Evolutionary conservation across 2,888 invertebrate genomes (phyloP).

Genomic region (Petrophora chlorosata): DNA sequence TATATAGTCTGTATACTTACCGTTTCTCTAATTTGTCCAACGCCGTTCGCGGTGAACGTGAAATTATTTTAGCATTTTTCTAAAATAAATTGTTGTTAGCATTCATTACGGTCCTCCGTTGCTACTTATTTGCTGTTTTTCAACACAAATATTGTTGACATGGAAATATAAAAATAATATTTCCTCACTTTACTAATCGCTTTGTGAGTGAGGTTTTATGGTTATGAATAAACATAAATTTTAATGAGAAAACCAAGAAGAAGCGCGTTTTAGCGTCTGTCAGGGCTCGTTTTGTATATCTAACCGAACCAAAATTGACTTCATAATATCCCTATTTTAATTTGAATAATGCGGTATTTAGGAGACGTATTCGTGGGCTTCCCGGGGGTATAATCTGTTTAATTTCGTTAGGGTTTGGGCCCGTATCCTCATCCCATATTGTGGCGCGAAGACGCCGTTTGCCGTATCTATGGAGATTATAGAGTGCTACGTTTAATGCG

Average conservation of each 20-base stretch:
- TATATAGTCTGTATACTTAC: too few species aligned
- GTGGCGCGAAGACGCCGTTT: slow-evolving; percentile 30
- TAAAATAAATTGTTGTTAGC: background rate
- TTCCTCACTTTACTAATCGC: slow-evolving; percentile 15
- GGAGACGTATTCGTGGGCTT: slow-evolving; percentile 37
- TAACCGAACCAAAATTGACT: slow-evolving; percentile 48
- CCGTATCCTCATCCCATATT: slow-evolving; percentile 37
- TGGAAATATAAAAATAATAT: slow-evolving; percentile 16
- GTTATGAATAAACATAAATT: slow-evolving; percentile 53
- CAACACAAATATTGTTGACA: slow-evolving; percentile 6
- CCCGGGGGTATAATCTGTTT: slow-evolving; percentile 52
- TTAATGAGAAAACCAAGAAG: slow-evolving; percentile 42
- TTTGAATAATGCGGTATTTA: slow-evolving; percentile 61
- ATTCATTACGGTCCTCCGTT: background rate
- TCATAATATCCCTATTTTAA: slow-evolving; percentile 57
- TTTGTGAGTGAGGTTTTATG: slow-evolving; percentile 41
- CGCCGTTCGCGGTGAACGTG: background rate
- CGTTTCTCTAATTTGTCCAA: slow-evolving; percentile 21
- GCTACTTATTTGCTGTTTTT: background rate
- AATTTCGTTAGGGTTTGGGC: slow-evolving; percentile 45
- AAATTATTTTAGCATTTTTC: background rate
- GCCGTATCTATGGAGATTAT: slow-evolving; percentile 33
- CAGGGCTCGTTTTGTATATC: slow-evolving; percentile 42
- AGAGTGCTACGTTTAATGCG: slow-evolving; percentile 35
- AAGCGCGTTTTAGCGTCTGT: slow-evolving; percentile 34